Percentiles rank a stretch among this genome's conserved stretches.
These are phyloP conservation scores for Huso huso DNA, from an alignment of 2,797 vertebrate species.

Conservation along the genomic window DNA sequence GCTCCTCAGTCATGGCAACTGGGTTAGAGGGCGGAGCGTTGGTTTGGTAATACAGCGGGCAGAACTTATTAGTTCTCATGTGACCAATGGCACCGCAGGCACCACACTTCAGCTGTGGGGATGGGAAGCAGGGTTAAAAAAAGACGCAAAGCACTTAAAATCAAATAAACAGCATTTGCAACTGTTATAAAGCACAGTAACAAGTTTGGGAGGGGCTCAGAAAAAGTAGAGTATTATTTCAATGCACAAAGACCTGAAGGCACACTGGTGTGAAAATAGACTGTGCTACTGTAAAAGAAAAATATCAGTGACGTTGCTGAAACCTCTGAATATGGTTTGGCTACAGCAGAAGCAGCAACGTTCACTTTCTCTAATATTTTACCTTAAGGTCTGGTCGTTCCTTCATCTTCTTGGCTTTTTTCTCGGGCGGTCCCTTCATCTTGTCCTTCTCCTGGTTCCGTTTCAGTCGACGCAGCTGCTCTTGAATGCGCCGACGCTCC, in stretches of 20 bases:
- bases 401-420: constrained; percentile 94
- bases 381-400: constrained; percentile 97
- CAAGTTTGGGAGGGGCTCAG: too few species aligned
- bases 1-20: constrained; percentile 98
- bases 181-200: too few species aligned
- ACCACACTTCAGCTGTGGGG: constrained; percentile 86
- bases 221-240: too few species aligned
- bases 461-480: constrained; percentile 86
- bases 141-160: constrained; percentile 42
- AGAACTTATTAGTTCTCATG: constrained; percentile 98
- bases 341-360: too few species aligned
- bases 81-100: constrained; percentile 96
- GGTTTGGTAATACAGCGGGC: constrained; percentile 96
- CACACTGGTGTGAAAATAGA: too few species aligned
- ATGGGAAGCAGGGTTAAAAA: constrained; percentile 20
- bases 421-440: constrained; percentile 91
- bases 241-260: too few species aligned
- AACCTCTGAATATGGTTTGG: too few species aligned
- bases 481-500: constrained; percentile 88
- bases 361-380: constrained; percentile 9
- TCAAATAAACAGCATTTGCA: constrained; percentile 32
- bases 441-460: constrained; percentile 96
- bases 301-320: too few species aligned
- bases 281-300: too few species aligned
- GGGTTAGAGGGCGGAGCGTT: constrained; percentile 95